phyloP scores from a whole-genome alignment of 2,113 vertebrate species.

The Cheilinus undulatus region DNA sequence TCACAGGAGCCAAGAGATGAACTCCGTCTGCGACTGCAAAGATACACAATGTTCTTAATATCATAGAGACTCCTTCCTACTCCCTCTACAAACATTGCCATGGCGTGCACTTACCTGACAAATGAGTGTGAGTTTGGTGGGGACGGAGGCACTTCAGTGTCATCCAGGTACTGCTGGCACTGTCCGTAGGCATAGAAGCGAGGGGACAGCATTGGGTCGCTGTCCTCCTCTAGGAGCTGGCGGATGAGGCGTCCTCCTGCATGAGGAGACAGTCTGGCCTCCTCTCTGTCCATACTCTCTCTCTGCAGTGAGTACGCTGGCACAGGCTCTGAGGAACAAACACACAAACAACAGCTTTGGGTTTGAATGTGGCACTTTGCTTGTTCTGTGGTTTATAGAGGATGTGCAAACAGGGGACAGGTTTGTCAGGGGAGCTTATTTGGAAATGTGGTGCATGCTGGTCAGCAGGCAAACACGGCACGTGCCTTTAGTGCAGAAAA shows the following conservation, averaged over 20 bases:
- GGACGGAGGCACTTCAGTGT: slow-evolving; percentile 97
- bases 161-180: slow-evolving; percentile 93
- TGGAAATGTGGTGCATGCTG: background rate
- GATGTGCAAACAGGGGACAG: slow-evolving; percentile 7
- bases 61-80: background rate
- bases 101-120: slow-evolving; percentile 85
- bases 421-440: background rate
- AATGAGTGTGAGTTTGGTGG: slow-evolving; percentile 97
- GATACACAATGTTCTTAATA: background rate
- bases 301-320: slow-evolving; percentile 90
- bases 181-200: slow-evolving; percentile 95
- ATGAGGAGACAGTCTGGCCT: slow-evolving; percentile 91
- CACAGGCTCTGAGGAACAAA: slow-evolving; percentile 86
- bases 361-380: background rate
- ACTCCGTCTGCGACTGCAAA: slow-evolving; percentile 89
- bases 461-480: background rate
- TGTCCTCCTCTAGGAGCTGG: slow-evolving; percentile 93
- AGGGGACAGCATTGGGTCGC: slow-evolving; percentile 95
- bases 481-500: background rate
- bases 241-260: slow-evolving; percentile 90
- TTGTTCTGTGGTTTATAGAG: background rate
- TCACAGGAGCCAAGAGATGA: slow-evolving; percentile 94
- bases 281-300: slow-evolving; percentile 88
- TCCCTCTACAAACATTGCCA: background rate
- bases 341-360: background rate